These are phyloP conservation scores for Atractosteus spatula DNA, from an alignment of 2,113 vertebrate genomes.

Conservation along the genomic window DNA sequence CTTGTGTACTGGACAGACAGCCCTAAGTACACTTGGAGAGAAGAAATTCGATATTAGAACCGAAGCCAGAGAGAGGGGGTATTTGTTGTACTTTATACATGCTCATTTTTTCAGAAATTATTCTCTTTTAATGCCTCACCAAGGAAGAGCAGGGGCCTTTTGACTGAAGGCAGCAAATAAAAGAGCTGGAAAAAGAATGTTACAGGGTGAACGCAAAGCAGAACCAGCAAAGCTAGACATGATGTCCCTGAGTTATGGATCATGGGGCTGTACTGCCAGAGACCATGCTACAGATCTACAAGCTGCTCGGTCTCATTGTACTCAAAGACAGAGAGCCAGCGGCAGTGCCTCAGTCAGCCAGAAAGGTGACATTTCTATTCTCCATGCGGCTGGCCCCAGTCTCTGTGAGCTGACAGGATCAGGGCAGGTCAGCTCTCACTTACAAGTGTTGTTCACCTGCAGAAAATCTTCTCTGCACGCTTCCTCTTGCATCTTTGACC, in stretches of 20 bases:
- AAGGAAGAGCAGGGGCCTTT: background rate
- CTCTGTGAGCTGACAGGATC: slow-evolving; percentile 14
- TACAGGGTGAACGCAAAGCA: background rate
- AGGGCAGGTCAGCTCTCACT: slow-evolving; percentile 1
- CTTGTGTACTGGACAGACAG: background rate
- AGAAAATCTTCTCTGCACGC: slow-evolving; percentile 16
- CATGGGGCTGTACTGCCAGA: background rate
- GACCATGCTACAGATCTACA: slow-evolving; percentile 6
- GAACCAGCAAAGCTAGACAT: background rate
- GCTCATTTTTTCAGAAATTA: background rate
- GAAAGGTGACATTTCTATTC: slow-evolving; percentile 35
- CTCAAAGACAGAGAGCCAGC: slow-evolving; percentile 37
- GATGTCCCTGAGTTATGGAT: slow-evolving; percentile 5
- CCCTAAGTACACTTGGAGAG: slow-evolving; percentile 10
- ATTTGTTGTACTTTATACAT: slow-evolving; percentile 12
- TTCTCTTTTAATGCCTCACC: background rate
- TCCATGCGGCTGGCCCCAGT: slow-evolving; percentile 1
- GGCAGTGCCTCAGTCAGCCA: slow-evolving; percentile 15
- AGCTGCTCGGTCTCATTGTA: slow-evolving; percentile 19
- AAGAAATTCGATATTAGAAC: slow-evolving; percentile 6
- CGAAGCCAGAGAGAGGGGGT: slow-evolving; percentile 13
- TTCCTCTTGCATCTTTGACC: slow-evolving; percentile 5
- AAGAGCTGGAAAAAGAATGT: background rate
- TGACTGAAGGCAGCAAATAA: background rate
- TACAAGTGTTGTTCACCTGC: slow-evolving; percentile 14